Evolutionary conservation across 2,888 invertebrate species (phyloP), one percentile per base, ranked within the genome.

Genomic region (Luffia ferchaultella): DNA sequence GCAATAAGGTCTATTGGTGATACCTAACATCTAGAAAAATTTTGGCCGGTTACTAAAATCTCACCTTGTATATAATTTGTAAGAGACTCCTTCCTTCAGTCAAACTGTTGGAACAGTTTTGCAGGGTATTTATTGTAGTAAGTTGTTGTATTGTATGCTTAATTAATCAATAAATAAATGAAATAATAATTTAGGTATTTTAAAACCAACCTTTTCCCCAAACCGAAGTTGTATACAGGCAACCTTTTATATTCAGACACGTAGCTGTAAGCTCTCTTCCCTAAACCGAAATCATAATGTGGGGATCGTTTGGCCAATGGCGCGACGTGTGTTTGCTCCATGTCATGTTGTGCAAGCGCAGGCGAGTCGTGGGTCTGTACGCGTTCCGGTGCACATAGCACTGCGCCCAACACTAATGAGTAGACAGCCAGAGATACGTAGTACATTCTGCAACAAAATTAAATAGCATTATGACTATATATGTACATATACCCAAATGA

Each of bases 241-340:
- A 88, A 73, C 55, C 89, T 71, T 57, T 89, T 89, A 58, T 87
- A 88, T 56, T 89, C 88, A 0, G 88, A 87, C 0, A 88, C 87
- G 61, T 89, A 89, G 61, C 86, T 87, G 62, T 88, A 88, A 0
- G 83, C 84, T 2, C 85, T 61, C 58, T 86, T 86, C 45, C 86
- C 86, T 1, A 86, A 63, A 0, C 86, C 86, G 55, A 86, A 86
- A 65, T 85, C 75, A 58, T 86, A 86, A 45, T 86, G 86, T 0
- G 87, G 80, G 1, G 84, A 80, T 30, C 84, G 63, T 57, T 83
- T 84, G 57, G 69, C 78, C 43, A 82, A 55, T 1, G 67, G 62
- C 0, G 62, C 58, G 2, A 55, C 53, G 19, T 62, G 62, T 2
- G 58, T 56, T 9, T 51, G 51, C 43, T 17, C 9, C 42, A 42